A percentile compares a stretch with the other conserved stretches of the same genome.
Conservation (phyloP, 2,888 invertebrate species). For the Myopa tessellatipennis region DNA sequence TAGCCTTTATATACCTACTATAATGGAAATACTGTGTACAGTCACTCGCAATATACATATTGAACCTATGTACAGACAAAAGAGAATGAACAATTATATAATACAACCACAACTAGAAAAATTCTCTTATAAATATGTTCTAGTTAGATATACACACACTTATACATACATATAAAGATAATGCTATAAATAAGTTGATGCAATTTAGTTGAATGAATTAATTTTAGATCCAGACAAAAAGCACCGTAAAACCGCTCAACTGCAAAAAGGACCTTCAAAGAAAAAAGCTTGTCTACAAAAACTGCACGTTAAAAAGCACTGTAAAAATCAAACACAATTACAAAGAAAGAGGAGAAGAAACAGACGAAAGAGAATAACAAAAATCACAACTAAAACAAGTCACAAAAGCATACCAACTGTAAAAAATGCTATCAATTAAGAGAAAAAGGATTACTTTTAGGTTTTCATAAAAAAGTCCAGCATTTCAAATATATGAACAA, state of each 20-base stretch:
- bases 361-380: not conserved
- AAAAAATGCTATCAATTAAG: not conserved
- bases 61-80: too few species aligned
- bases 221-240: not conserved
- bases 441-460: not conserved
- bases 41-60: not conserved
- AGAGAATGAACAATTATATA: too few species aligned
- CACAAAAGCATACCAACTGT: not conserved
- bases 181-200: not conserved
- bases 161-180: not conserved
- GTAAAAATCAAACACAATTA: not conserved
- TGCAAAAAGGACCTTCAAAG: constrained; percentile 20
- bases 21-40: not conserved
- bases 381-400: not conserved
- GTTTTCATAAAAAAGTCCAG: not conserved
- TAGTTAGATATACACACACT: too few species aligned
- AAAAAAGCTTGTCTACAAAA: constrained; percentile 1
- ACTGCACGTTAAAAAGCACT: not conserved
- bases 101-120: not conserved
- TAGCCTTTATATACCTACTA: not conserved
- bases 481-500: too few species aligned
- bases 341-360: not conserved
- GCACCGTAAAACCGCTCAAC: constrained; percentile 9
- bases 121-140: not conserved
- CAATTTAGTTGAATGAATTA: not conserved